A percentile compares a stretch with the other conserved stretches of the same genome.
Evolutionary conservation across 2,888 invertebrate genomes (phyloP).

Genomic region (Sipunculus nudus): DNA sequence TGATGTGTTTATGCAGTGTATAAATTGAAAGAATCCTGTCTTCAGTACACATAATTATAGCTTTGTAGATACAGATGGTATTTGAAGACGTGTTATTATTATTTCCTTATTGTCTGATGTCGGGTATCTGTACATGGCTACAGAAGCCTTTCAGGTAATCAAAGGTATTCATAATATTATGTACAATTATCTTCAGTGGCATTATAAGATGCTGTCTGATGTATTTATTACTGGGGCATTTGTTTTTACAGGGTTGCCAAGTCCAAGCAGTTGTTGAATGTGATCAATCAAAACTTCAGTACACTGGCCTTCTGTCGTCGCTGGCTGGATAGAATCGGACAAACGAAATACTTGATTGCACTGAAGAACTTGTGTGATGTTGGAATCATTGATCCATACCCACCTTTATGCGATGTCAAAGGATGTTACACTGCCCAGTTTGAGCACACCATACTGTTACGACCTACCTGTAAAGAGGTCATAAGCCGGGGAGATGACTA

Average conservation of each 20-base stretch:
- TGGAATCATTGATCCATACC: constrained; percentile 97
- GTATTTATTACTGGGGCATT: not conserved
- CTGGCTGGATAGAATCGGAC: constrained; percentile 97
- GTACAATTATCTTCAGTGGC: too few species aligned
- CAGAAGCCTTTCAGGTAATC: too few species aligned
- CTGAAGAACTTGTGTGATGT: constrained; percentile 98
- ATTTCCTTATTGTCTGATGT: too few species aligned
- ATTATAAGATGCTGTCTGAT: too few species aligned
- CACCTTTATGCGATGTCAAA: constrained; percentile 95
- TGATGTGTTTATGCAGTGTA: too few species aligned
- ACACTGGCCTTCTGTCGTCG: constrained; percentile 98
- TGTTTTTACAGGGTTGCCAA: constrained; percentile 77
- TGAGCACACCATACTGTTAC: constrained; percentile 95
- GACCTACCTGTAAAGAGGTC: constrained; percentile 98
- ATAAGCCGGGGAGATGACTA: constrained; percentile 97
- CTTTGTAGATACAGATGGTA: too few species aligned
- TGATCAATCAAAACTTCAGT: constrained; percentile 96
- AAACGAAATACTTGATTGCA: constrained; percentile 97
- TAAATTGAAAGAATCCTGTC: too few species aligned
- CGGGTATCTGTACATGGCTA: too few species aligned
- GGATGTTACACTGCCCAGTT: constrained; percentile 99
- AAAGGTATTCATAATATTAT: too few species aligned
- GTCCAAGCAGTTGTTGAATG: constrained; percentile 88
- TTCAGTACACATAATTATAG: too few species aligned
- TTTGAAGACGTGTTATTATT: too few species aligned